Base-by-base conservation (phyloP, 2,113 vertebrate species). In the Andinoacara biseriatus region DNA sequence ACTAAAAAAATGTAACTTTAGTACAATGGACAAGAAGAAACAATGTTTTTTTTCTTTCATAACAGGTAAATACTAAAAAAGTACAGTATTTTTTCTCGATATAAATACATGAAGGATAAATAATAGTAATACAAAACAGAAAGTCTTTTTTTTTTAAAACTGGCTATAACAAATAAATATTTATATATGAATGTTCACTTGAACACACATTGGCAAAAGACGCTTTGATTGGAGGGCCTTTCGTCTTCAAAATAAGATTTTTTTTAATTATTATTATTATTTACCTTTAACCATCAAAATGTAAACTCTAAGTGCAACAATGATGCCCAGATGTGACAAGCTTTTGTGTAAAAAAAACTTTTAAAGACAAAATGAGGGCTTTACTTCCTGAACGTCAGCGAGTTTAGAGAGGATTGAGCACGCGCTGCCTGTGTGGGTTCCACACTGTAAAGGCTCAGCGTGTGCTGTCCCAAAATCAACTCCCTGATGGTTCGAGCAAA, bases 291-390 rank as follows among this genome's bases (percentile, higher is more conserved):
- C 97, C 97, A 97, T 98, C 95, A 95, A 97, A 97, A 98, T 99
- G 98, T 99, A 99, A 99, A 99, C 98, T 98, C 97, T 97, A 99
- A 99, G 98, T 99, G 98, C 98, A 99, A 99, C 95, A 96, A 97
- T 96, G 97, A 97, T 96, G 97, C 94, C 97, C 97, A 93, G 94
- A 92, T 92, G 92, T 96, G 80, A 93, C 84, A 94, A 96, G 94
- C 94, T 58, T 94, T 86, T 93, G 95, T 94, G 93, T 95, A 95
- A 86, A 86, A 87, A 87, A 80, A 95, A 94, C 92, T 92, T 91
- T 86, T 60, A 72, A 90, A 88, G 85, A 84, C 17, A 38, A 31
- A 17, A 38, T 10, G 1, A 43, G 20, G 24, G 81, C 65, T 87
- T 75, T 58, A 72, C 65, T 76, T 52, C 11, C 33, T 78, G 78